Conservation (phyloP, 1,140 invertebrate species). For the Cyphomyrmex costatus region DNA sequence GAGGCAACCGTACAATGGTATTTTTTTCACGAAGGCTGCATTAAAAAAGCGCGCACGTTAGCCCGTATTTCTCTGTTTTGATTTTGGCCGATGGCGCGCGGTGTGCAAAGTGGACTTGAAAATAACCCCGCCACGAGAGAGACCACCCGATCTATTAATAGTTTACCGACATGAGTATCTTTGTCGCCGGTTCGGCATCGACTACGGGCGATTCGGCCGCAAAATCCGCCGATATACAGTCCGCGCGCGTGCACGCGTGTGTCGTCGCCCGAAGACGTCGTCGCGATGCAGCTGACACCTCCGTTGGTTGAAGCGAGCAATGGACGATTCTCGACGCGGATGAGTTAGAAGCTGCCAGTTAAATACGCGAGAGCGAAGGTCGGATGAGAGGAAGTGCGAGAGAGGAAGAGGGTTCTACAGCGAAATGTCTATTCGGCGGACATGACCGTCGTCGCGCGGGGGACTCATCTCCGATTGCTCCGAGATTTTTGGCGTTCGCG, state of each 20-base stretch:
- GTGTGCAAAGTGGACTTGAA: slow-evolving; percentile 82
- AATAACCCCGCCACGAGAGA: slow-evolving; percentile 81
- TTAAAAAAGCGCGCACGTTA: slow-evolving; percentile 58
- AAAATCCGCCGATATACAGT: slow-evolving; percentile 77
- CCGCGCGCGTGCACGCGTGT: slow-evolving; percentile 26
- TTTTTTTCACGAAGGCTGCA: slow-evolving; percentile 45
- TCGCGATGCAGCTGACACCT: slow-evolving; percentile 39
- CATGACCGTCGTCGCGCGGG: slow-evolving; percentile 12
- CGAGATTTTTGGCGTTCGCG: slow-evolving; percentile 53
- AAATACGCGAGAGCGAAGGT: neutral
- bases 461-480: slow-evolving; percentile 39
- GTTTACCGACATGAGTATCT: slow-evolving; percentile 76
- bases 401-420: neutral
- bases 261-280: slow-evolving; percentile 43
- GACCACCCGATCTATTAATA: slow-evolving; percentile 80
- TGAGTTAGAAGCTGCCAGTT: slow-evolving; percentile 16
- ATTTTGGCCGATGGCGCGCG: slow-evolving; percentile 69
- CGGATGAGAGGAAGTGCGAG: neutral
- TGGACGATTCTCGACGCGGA: neutral
- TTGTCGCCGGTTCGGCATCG: slow-evolving; percentile 80
- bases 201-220: slow-evolving; percentile 71
- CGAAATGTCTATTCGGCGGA: neutral
- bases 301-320: slow-evolving; percentile 16
- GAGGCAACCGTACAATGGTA: neutral
- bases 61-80: slow-evolving; percentile 74